phyloP scores from a whole-genome alignment of 2,113 vertebrate species.

The Gallinago jamesoni region DNA sequence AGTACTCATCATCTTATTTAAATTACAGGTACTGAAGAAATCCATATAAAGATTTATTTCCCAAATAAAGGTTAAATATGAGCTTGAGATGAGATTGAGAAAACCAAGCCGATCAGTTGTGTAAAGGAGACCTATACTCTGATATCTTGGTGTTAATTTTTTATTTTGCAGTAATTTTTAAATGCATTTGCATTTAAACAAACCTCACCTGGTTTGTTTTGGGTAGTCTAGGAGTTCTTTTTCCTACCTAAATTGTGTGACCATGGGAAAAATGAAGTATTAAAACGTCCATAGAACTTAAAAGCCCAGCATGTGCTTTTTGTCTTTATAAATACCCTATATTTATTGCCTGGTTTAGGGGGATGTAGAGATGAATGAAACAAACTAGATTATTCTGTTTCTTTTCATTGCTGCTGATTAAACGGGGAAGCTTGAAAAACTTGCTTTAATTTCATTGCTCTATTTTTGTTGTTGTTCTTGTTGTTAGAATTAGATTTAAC shows the following conservation, averaged over 20 bases:
- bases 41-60: neutral
- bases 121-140: neutral
- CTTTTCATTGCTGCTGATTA: neutral
- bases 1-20: neutral
- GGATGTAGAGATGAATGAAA: neutral
- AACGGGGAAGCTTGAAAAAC: neutral
- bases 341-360: neutral
- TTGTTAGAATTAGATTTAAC: neutral
- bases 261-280: neutral
- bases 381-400: neutral
- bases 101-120: neutral
- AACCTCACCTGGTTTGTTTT: neutral
- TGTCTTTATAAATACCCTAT: neutral
- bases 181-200: neutral
- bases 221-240: neutral
- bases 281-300: neutral
- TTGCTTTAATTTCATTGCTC: neutral
- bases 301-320: neutral
- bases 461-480: fast-evolving
- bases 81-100: neutral
- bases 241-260: neutral
- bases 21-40: neutral
- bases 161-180: neutral
- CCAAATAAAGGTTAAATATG: neutral
- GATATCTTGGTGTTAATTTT: neutral